These are phyloP conservation scores for Lepas anatifera DNA, from an alignment of 2,888 invertebrate genomes.

Conservation along the genomic window DNA sequence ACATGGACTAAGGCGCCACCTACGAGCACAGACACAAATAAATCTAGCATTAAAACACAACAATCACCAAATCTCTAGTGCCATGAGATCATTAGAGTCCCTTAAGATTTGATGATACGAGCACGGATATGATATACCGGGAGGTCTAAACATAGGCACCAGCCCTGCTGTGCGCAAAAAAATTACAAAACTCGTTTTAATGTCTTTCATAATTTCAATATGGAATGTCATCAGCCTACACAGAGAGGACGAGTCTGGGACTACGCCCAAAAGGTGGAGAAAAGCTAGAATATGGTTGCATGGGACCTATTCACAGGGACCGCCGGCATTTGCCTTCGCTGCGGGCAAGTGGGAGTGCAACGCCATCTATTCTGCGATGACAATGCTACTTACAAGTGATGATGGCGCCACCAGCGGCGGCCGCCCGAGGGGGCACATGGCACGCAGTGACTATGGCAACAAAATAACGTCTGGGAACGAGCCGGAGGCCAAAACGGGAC, in stretches of 20 bases:
- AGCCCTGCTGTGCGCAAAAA: background rate
- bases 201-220: background rate
- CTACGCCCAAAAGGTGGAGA: too few species aligned
- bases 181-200: background rate
- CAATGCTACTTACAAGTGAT: too few species aligned
- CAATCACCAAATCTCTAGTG: constrained; percentile 9
- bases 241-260: too few species aligned
- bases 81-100: constrained; percentile 8
- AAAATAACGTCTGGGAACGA: background rate
- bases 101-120: background rate
- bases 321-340: background rate
- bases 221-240: background rate
- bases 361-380: constrained; percentile 3
- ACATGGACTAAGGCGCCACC: background rate
- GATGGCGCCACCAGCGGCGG: background rate
- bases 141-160: too few species aligned
- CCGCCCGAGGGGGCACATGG: background rate
- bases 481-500: background rate
- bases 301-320: background rate
- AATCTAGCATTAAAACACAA: background rate
- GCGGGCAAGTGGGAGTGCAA: background rate
- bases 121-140: too few species aligned
- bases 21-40: background rate
- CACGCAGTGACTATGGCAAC: constrained; percentile 7
- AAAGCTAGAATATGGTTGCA: too few species aligned